Evolutionary conservation across 2,888 invertebrate species (phyloP).

Genomic region (Chloroclystis v-ata): DNA sequence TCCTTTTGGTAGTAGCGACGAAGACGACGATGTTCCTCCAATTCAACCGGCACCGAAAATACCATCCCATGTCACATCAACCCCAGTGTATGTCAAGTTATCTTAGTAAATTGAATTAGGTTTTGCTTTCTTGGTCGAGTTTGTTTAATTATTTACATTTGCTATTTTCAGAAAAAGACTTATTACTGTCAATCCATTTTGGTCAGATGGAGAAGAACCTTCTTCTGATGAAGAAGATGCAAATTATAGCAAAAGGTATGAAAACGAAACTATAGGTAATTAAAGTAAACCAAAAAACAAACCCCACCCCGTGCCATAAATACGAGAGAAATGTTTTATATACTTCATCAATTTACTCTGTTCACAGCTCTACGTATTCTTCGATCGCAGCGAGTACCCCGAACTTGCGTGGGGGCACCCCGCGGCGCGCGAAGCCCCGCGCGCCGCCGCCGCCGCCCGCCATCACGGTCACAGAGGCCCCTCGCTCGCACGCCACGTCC

Average conservation of each 20-base stretch:
- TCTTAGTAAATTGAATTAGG: not conserved
- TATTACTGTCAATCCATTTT: constrained; percentile 84
- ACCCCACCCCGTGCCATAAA: too few relatives aligned
- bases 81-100: constrained; percentile 49
- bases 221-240: constrained; percentile 73
- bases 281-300: too few relatives aligned
- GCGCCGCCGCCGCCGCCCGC: constrained; percentile 83
- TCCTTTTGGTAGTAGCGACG: constrained; percentile 83
- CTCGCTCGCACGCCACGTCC: constrained; percentile 46
- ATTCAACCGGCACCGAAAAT: constrained; percentile 45
- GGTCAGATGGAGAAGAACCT: constrained; percentile 83
- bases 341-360: too few relatives aligned
- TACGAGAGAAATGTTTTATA: too few relatives aligned
- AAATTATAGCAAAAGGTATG: constrained; percentile 46
- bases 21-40: constrained; percentile 74
- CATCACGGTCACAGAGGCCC: constrained; percentile 34
- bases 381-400: constrained; percentile 63
- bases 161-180: constrained; percentile 53
- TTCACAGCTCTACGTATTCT: constrained; percentile 49
- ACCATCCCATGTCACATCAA: constrained; percentile 36
- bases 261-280: too few relatives aligned
- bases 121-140: too few relatives aligned
- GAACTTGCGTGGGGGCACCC: constrained; percentile 60
- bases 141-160: too few relatives aligned
- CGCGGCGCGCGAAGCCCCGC: constrained; percentile 80